phyloP scores from a whole-genome alignment of 2,888 invertebrate genomes.

The Pyrrhia umbra region DNA sequence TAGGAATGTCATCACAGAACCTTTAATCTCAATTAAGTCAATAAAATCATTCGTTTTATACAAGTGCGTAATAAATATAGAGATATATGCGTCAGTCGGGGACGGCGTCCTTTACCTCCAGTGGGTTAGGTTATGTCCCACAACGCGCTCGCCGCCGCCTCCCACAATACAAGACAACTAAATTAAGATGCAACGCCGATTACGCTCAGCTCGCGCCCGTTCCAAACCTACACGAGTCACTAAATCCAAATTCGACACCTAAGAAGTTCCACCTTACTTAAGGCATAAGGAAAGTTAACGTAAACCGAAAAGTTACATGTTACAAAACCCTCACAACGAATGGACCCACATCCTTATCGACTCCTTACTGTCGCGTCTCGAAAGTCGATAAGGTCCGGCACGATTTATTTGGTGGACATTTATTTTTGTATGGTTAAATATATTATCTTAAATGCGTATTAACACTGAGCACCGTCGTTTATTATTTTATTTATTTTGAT shows the following conservation, averaged over 20 bases:
- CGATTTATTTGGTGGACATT: conserved; percentile 89
- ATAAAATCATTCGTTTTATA: conserved; percentile 70
- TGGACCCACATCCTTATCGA: conserved; percentile 82
- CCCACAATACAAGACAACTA: conserved; percentile 88
- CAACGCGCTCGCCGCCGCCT: conserved; percentile 72
- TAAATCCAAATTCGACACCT: conserved; percentile 59
- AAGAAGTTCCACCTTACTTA: conserved; percentile 60
- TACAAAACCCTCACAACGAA: conserved; percentile 69
- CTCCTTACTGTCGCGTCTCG: conserved; percentile 84
- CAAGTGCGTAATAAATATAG: conserved; percentile 74
- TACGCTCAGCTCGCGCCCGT: conserved; percentile 77
- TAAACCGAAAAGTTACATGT: conserved; percentile 72
- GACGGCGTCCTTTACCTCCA: conserved; percentile 73
- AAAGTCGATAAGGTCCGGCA: conserved; percentile 84
- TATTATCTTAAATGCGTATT: conserved; percentile 90
- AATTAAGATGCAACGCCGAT: conserved; percentile 89
- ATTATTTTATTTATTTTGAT: conserved; percentile 79
- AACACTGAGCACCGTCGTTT: conserved; percentile 86
- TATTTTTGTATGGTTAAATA: conserved; percentile 87
- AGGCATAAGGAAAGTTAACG: conserved; percentile 68
- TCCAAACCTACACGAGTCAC: conserved; percentile 70
- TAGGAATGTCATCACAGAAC: conserved; percentile 18
- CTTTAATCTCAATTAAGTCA: conserved; percentile 69
- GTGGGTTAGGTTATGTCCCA: conserved; percentile 80
- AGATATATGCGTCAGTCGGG: conserved; percentile 71